phyloP scores from a whole-genome alignment of 2,888 invertebrate genomes.

The Ashinkailepas kermadecensis region DNA sequence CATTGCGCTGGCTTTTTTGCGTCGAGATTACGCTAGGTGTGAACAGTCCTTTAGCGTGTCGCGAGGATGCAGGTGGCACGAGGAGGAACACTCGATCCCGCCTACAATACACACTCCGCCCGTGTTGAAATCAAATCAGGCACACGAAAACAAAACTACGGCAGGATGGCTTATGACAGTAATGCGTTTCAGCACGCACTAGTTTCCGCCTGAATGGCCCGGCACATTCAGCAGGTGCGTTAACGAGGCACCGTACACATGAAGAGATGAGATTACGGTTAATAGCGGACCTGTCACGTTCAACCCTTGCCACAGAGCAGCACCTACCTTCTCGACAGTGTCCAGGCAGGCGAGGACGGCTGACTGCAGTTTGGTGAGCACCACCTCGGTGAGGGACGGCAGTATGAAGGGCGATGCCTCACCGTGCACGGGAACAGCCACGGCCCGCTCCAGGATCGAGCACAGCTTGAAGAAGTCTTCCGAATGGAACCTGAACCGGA shows the following conservation, averaged over 20 bases:
- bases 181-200: no score
- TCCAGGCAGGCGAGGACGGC: constrained; percentile 79
- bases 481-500: constrained; percentile 11
- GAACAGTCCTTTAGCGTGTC: no score
- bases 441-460: constrained; percentile 62
- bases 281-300: background rate
- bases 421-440: constrained; percentile 69
- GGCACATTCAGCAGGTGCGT: no score
- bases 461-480: constrained; percentile 50
- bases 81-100: background rate
- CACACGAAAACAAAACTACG: no score
- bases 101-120: background rate
- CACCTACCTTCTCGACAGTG: constrained; percentile 66
- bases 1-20: no score
- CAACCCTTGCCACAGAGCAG: background rate
- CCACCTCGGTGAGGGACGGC: constrained; percentile 67
- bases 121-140: no score
- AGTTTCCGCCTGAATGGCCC: no score
- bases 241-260: no score
- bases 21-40: no score
- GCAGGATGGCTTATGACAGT: no score
- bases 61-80: no score
- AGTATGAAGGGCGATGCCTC: constrained; percentile 75
- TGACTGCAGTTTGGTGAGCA: constrained; percentile 74
- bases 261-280: no score